Evolutionary conservation across 1,140 invertebrate species (phyloP), one percentile per base, ranked within the genome.

Genomic region (Conus betulinus): DNA sequence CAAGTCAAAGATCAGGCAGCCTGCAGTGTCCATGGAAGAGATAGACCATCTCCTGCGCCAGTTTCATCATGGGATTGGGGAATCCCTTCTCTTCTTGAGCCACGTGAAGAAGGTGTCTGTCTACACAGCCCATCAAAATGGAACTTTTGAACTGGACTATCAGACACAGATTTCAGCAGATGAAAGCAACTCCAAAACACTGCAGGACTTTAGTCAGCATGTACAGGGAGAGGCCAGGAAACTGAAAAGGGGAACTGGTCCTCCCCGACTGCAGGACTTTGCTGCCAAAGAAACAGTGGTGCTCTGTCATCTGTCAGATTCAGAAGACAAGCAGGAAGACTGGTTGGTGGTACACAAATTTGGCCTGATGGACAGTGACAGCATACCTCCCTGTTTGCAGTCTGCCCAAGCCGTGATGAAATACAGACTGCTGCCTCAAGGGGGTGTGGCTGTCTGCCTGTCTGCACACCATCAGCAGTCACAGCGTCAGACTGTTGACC

Each of bases 361-460:
- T 78, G 88, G 88, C 11, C 57, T 88, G 60, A 25, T 13, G 17
- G 63, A 60, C 25, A 0, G 13, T 8, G 51, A 76, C 23, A 10
- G 39, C 51, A 17, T 85, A 27, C 84, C 84, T 13, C 53, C 55
- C 39, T 51, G 3, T 15, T 51, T 85, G n/a, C 7, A 79, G 11
- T 87, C 89, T 27, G 88, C 89, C 7, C 91, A 90, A 57, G 79
- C 83, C 52, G 87, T 83, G 15, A 82, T 88, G 55, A 88, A 93
- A 51, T 39, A 94, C n/a, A 84, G 88, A 10, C 71, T 94, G 67
- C 84, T 95, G 27, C 94, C 94, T 6, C 55, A 85, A 82, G 94
- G 92, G 71, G 94, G 93, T 27, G 90, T 94, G 23, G n/a, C 94
- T 27, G 79, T 92, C 52, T 78, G 85, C 23, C 23, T 78, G 53